These are phyloP conservation scores for Seriola rivoliana DNA, from an alignment of 2,113 vertebrate species.

Conservation along the genomic window DNA sequence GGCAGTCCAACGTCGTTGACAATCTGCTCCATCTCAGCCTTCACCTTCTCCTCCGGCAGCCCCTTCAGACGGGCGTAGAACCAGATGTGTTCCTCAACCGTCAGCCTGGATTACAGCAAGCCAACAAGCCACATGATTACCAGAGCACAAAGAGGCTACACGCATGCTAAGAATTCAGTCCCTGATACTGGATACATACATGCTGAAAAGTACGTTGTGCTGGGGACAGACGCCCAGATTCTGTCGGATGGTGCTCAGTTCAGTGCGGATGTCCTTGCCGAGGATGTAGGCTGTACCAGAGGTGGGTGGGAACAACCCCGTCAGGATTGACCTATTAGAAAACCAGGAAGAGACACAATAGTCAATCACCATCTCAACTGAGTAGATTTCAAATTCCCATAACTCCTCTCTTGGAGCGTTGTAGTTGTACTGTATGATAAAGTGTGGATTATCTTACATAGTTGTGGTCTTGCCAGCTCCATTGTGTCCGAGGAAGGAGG, in stretches of 20 bases:
- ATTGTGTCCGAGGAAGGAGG: slow-evolving; percentile 97
- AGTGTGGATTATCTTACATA: slow-evolving; percentile 87
- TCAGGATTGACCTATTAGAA: slow-evolving; percentile 93
- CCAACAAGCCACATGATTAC: not conserved
- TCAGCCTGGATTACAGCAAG: slow-evolving; percentile 86
- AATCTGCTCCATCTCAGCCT: slow-evolving; percentile 95
- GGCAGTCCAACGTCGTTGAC: slow-evolving; percentile 92
- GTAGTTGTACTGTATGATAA: not conserved
- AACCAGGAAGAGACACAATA: slow-evolving; percentile 1
- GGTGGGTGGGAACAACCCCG: slow-evolving; percentile 96
- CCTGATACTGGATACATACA: slow-evolving; percentile 83
- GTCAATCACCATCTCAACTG: not conserved
- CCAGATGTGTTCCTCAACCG: slow-evolving; percentile 99
- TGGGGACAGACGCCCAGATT: slow-evolving; percentile 97
- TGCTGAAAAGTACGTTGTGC: slow-evolving; percentile 97
- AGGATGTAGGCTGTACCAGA: slow-evolving; percentile 97
- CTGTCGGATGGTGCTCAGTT: slow-evolving; percentile 93
- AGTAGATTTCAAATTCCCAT: not conserved
- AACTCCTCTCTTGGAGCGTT: too few relatives aligned
- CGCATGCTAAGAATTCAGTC: too few relatives aligned
- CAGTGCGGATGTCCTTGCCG: slow-evolving; percentile 94
- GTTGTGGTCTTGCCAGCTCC: slow-evolving; percentile 99
- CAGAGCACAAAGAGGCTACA: not conserved
- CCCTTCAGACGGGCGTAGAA: slow-evolving; percentile 97
- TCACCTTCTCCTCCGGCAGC: slow-evolving; percentile 91